Base-by-base conservation (phyloP, 2,113 vertebrate genomes). In the Taurulus bubalis region DNA sequence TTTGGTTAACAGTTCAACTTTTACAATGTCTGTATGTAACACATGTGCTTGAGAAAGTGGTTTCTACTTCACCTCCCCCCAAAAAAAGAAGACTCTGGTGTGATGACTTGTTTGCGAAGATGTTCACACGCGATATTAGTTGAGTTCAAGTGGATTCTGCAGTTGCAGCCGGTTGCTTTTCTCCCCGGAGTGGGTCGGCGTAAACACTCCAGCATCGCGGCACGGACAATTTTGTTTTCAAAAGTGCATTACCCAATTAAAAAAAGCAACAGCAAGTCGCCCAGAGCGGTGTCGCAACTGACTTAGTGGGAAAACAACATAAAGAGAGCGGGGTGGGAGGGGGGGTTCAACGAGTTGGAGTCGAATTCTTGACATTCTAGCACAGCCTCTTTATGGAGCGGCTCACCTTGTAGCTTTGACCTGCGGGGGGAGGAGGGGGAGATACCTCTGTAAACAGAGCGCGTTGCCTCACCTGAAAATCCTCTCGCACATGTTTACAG, bases 351-450 rank as follows among this genome's bases (percentile, higher is more conserved):
- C 58, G 8, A 47, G 86, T 90, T 76, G 8, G 0, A 40, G 30
- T 34, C 40, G 47, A 80, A 87, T 92, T 91, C 84, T 86, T 83
- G 47, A 87, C 80, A 87, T 87, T 79, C 72, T 77, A 11, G 38
- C 24, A 15, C 62, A 79, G 63, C 67, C 67, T 75, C 56, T 66
- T 45, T 77, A 79, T 63, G 55, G 82, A 89, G 30, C 14, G 0
- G 51, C 20, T 88, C 65, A 89, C 85, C 85, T 87, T 85, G 66
- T 77, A 64, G 55, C 65, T 71, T 71, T 75, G 82, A 88, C 84
- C 84, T 62, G 45, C 28, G 34, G 80, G 55, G 26, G 2, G 24
- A 67, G 11, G 40, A 65, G 38, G 47, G 24, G 2, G 34, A 7
- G n/a, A 65, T 34, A 66, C 63, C 22, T 32, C 36, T 8, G 45